Evolutionary conservation across 2,113 vertebrate species (phyloP), one percentile per base, ranked within the genome.

Genomic region (Tachycineta bicolor): DNA sequence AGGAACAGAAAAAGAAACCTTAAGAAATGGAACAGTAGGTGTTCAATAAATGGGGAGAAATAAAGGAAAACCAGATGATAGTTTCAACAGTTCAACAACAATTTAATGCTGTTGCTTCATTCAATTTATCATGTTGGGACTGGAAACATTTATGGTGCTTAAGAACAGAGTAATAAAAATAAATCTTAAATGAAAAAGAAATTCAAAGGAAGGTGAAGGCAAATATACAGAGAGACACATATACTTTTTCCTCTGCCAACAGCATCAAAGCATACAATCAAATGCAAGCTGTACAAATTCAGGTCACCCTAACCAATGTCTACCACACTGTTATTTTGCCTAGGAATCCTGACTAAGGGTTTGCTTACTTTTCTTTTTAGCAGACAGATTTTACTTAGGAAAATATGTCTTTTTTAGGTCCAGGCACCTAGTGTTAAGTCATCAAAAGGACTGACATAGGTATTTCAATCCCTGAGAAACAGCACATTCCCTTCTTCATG

Each of bases 21-120:
- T 46, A 86, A 79, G 47, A 76, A 87, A 86, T 23, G 11, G 58
- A 94, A 94, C 85, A 84, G 71, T 75, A 78, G 80, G 75, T 87
- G 46, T 86, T 83, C 94, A 84, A 70, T 85, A 89, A 88, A 91
- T 5, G 3, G 16, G 4, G 49, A 46, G 14, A 90, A 89, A 94
- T 73, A 92, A 93, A 94, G 56, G 33, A 78, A 88, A 92, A 39
- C 26, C 23, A 16, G 44, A 62, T 3, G 5, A 69, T 55, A 83
- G 83, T 60, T 83, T 86, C 55, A 95, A 80, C 44, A 88, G 53
- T 76, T 89, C 0, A 0, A 71, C 62, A 87, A 74, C 43, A 81
- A 77, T 91, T 95, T 75, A 93, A 3, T 53, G 39, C 33, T 87
- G 34, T 58, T 80, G 39, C 56, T 94, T 78, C 73, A 58, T 82